Percentiles rank a stretch among this genome's conserved stretches.
phyloP scores from a whole-genome alignment of 2,113 vertebrate species.

The Pelusios castaneus region DNA sequence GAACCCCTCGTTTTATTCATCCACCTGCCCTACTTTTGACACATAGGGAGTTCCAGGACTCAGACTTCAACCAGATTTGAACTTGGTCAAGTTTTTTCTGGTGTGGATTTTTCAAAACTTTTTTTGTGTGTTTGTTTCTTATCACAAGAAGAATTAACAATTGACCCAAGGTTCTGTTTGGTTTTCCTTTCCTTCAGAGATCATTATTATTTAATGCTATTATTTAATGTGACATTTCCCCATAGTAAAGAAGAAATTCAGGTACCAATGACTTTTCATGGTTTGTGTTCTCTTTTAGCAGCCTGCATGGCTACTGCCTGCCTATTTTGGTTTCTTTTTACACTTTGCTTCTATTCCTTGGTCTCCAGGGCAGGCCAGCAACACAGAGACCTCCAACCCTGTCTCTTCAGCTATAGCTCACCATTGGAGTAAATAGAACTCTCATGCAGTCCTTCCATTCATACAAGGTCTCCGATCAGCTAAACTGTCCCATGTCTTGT shows the following conservation, averaged over 20 bases:
- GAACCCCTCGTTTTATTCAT: neutral
- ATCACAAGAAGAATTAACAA: constrained; percentile 5
- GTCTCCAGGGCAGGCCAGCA: constrained; percentile 17
- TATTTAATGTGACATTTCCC: neutral
- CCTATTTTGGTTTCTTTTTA: constrained; percentile 33
- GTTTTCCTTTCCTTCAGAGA: constrained; percentile 14
- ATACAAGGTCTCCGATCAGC: neutral
- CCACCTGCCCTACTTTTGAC: neutral
- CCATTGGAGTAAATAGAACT: neutral
- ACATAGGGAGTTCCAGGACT: neutral
- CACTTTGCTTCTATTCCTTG: constrained; percentile 20
- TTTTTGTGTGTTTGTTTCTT: neutral
- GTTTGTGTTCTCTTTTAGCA: neutral
- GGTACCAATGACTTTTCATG: neutral
- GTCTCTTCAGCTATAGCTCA: neutral
- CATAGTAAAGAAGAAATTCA: neutral
- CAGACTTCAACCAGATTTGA: neutral
- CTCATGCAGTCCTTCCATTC: neutral
- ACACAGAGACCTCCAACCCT: neutral
- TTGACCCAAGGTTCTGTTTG: neutral
- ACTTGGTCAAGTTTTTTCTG: neutral
- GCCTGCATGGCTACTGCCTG: constrained; percentile 12
- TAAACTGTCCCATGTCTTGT: neutral
- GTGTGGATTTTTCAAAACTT: neutral
- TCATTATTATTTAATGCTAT: no score